A percentile compares a stretch with the other conserved stretches of the same genome.
Conservation (phyloP, 1,140 invertebrate genomes). For the Spodoptera frugiperda region DNA sequence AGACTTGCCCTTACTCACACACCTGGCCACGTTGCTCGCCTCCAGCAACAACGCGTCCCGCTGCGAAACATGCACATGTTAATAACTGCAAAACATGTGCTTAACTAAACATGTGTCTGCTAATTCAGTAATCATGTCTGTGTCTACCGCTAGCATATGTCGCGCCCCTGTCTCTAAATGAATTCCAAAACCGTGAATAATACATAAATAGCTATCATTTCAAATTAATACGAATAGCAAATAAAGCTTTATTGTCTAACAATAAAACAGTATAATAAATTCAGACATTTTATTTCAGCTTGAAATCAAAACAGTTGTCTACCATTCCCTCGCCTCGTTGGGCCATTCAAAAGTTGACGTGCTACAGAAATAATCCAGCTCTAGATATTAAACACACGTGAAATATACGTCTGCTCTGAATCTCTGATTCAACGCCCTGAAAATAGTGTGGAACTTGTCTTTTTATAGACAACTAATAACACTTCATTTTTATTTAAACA, state of each 20-base stretch:
- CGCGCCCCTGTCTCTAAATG: not conserved
- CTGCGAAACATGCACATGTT: slow-evolving; percentile 82
- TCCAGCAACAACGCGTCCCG: slow-evolving; percentile 91
- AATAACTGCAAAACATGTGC: slow-evolving; percentile 13
- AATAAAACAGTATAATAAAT: not conserved
- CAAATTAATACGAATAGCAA: not conserved
- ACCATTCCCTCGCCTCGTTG: not conserved
- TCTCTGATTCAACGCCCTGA: slow-evolving; percentile 38
- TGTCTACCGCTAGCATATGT: not conserved
- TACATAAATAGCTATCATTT: not conserved
- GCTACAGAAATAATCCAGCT: slow-evolving; percentile 26
- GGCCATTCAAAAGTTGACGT: not conserved
- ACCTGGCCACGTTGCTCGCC: slow-evolving; percentile 91
- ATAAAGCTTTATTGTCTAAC: no score
- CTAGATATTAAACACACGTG: slow-evolving; percentile 22
- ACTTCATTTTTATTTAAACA: slow-evolving; percentile 37
- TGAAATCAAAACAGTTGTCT: not conserved
- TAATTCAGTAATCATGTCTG: slow-evolving; percentile 22
- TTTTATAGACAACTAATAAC: slow-evolving; percentile 26
- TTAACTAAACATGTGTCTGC: slow-evolving; percentile 21
- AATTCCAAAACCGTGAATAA: slow-evolving; percentile 1
- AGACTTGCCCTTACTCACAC: slow-evolving; percentile 93
- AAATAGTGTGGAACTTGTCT: slow-evolving; percentile 24
- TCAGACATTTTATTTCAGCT: not conserved
- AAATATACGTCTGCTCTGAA: slow-evolving; percentile 13